Evolutionary conservation across 2,797 vertebrate genomes (phyloP), one percentile per base, ranked within the genome.

Genomic region (Coregonus ussuriensis): DNA sequence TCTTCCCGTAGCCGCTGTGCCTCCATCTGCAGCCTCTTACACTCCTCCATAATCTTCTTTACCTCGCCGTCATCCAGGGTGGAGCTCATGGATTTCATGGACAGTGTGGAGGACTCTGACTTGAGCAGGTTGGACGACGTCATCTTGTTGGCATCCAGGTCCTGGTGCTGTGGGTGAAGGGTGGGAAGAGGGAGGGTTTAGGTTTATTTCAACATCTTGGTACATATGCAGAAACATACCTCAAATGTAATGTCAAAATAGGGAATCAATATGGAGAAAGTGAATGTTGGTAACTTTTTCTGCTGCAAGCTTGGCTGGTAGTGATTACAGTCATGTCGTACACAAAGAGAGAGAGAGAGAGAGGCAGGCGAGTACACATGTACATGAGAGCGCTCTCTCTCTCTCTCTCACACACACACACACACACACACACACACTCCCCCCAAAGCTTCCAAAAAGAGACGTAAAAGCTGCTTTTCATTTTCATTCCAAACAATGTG

Each of bases 1-100:
- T 99, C 98, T 92, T 99, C 98, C 90, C 96, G 95, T 93, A 99
- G 96, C 94, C 98, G 95, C 91, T 99, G 98, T 80, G 99, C 95
- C 90, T 99, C 97, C 82, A 95, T 92, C 90, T 99, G 98, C 94
- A 99, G 95, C 93, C 96, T 94, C 95, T 96, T 97, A 86, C 96
- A 98, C 67, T 99, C 97, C 82, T 99, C 98, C 97, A 97, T 96
- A 91, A 99, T 94, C 93, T 96, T 98, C 94, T 96, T 98, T 78
- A 97, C 96, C 89, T 98, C 98, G 1, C 92, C 88, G 67, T 99
- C 97, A 83, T 99, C 98, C 83, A 98, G 90, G 89, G 95, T 95
- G 87, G 96, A 96, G 88, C 95, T 95, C 95, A 96, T 83, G 78
- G 96, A 94, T 93, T 98, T 99, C 47, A 85, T 74, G 84, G 96